Evolutionary conservation across 2,797 vertebrate species (phyloP), one percentile per base, ranked within the genome.

Genomic region (Furcifer pardalis): DNA sequence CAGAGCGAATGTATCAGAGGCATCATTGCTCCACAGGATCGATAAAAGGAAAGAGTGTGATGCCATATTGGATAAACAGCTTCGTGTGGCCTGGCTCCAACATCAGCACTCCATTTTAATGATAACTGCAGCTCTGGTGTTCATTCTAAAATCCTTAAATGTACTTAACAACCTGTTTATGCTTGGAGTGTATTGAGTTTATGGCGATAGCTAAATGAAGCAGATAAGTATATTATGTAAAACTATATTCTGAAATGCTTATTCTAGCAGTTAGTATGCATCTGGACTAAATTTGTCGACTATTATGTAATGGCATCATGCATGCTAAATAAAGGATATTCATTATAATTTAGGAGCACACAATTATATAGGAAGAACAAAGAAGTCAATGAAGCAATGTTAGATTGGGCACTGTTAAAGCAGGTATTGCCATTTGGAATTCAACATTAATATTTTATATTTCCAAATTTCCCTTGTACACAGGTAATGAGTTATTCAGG

Each of bases 151-250:
- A 93, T 91, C 90, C 90, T 94, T 94, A 90, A 92, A 90, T 92
- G 73, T 94, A 90, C 85, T 95, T 95, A 94, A 95, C 90, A 94
- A 91, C 62, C 82, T 94, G 91, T 92, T 95, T 93, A 91, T 92
- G 84, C 87, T 94, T 90, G 84, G 83, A 92, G 85, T 91, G 77
- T 87, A 89, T 76, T 77, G 88, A 92, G 81, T 93, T 94, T 91
- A 90, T 93, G 77, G 79, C 79, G 69, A 91, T 90, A 88, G 90
- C 62, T 84, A 91, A 95, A 93, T 89, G 91, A 92, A 93, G 91
- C 84, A 90, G 93, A 91, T 92, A 95, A 92, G 90, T 92, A 88
- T 91, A 93, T 91, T 90, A 90, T 92, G 87, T 87, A 93, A 92
- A 92, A 91, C 46, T 0, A 0, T 89, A 89, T 88, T 91, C 88